These are phyloP conservation scores for Subacronicta megacephala DNA, from an alignment of 2,888 invertebrate species.

Conservation along the genomic window DNA sequence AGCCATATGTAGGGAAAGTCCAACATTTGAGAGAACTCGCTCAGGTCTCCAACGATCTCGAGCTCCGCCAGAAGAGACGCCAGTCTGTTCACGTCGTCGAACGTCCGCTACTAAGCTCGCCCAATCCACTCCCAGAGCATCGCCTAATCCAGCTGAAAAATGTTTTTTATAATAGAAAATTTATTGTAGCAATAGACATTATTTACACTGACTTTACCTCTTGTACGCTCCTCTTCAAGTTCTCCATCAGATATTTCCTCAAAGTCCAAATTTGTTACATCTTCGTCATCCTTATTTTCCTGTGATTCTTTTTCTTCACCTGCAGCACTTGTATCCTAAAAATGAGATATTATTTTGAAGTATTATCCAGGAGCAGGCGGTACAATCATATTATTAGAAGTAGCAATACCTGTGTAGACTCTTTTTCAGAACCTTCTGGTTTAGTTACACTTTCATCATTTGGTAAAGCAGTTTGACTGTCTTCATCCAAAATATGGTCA, in stretches of 20 bases:
- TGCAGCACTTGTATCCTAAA: slow-evolving; percentile 80
- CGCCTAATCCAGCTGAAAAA: slow-evolving; percentile 92
- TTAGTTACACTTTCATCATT: slow-evolving; percentile 73
- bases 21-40: slow-evolving; percentile 94
- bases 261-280: slow-evolving; percentile 94
- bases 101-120: slow-evolving; percentile 96
- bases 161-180: neutral
- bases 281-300: slow-evolving; percentile 92
- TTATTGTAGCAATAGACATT: neutral
- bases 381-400: neutral
- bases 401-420: slow-evolving; percentile 82
- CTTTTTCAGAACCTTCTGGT: slow-evolving; percentile 78
- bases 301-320: slow-evolving; percentile 84
- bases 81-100: slow-evolving; percentile 86
- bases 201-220: slow-evolving; percentile 67
- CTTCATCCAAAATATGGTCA: slow-evolving; percentile 82
- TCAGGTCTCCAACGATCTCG: slow-evolving; percentile 95
- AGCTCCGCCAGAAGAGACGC: slow-evolving; percentile 87
- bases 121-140: slow-evolving; percentile 99
- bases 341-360: slow-evolving; percentile 15
- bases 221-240: slow-evolving; percentile 94
- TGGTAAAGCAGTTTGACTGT: slow-evolving; percentile 75
- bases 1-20: slow-evolving; percentile 94
- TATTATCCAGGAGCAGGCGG: too few species aligned
- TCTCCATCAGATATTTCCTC: slow-evolving; percentile 97